Base-by-base conservation (phyloP, 2,797 vertebrate species). In the Sebastes nivosus region DNA sequence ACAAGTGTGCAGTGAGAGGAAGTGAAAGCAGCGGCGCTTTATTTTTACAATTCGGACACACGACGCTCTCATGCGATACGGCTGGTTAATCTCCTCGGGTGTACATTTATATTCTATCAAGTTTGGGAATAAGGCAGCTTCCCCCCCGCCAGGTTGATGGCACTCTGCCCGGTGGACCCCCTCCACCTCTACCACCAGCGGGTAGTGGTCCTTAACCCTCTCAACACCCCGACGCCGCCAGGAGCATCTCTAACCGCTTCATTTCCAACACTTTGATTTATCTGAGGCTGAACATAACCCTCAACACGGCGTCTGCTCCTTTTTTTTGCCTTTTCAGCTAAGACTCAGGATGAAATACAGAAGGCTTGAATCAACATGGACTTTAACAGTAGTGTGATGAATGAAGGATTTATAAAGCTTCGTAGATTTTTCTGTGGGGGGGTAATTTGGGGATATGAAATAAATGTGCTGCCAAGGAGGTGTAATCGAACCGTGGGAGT, bases 31-130 rank as follows among this genome's bases (percentile, higher is more conserved):
- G 87, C 32, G 54, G 72, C 29, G 85, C 79, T 92, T 92, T 92
- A 93, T 93, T 94, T 94, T 93, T 92, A 94, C 88, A 88, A 50
- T 91, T 84, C 29, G 27, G 83, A 93, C 87, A 89, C 87, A 87
- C 83, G 55, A 69, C 59, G 77, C 89, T 86, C 83, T 82, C 76
- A 89, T 85, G 54, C 24, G 85, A 93, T 87, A 83, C 10, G 67
- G 77, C 22, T 42, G 59, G 64, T 85, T 85, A 86, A 86, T 88
- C 80, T 79, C 80, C 75, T 25, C 16, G 22, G 63, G 84, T 81
- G 79, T 75, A 81, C 80, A 88, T 90, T 88, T 85, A 92, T 86
- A 89, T 90, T 93, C 80, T 86, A 83, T 90, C 80, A 82, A 90
- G 85, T 72, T 66, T 75, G 4, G 73, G 73, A 71, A 74, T 67